Conservation (phyloP, 2,113 vertebrate genomes). For the Boulengeromyrus knoepffleri region DNA sequence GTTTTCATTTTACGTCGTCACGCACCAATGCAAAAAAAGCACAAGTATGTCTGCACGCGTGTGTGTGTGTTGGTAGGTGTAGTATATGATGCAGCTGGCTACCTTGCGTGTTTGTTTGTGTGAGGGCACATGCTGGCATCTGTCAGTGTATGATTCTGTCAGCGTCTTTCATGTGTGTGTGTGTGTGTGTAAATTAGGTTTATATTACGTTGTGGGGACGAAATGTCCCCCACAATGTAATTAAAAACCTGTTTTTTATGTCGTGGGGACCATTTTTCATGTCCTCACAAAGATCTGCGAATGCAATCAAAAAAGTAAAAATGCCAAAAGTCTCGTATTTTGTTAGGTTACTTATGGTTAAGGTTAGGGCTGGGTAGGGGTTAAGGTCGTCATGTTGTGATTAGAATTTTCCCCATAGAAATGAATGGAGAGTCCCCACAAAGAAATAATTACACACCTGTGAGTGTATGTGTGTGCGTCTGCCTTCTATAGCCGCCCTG, state of each 20-base stretch:
- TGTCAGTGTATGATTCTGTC: slow-evolving; percentile 13
- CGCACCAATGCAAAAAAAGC: not conserved
- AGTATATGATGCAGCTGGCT: not conserved
- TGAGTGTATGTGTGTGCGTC: not conserved
- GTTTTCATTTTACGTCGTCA: too few species aligned
- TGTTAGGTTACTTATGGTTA: not conserved
- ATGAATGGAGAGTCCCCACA: too few species aligned
- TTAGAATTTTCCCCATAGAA: too few species aligned
- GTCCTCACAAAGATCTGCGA: too few species aligned
- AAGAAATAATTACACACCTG: not conserved
- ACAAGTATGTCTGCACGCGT: not conserved
- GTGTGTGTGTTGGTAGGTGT: not conserved
- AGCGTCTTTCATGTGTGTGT: slow-evolving; percentile 26
- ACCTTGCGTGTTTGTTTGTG: not conserved
- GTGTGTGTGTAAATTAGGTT: too few species aligned
- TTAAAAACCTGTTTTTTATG: too few species aligned
- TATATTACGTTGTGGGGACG: too few species aligned
- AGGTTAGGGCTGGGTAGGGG: not conserved
- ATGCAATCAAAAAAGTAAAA: too few species aligned
- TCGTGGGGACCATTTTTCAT: too few species aligned
- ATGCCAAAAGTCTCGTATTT: too few species aligned
- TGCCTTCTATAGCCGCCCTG: not conserved
- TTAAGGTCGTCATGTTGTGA: not conserved
- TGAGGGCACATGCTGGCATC: slow-evolving; percentile 23
- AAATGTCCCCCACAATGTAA: too few species aligned